phyloP scores from a whole-genome alignment of 2,113 vertebrate species.

The Pterocles orientalis region DNA sequence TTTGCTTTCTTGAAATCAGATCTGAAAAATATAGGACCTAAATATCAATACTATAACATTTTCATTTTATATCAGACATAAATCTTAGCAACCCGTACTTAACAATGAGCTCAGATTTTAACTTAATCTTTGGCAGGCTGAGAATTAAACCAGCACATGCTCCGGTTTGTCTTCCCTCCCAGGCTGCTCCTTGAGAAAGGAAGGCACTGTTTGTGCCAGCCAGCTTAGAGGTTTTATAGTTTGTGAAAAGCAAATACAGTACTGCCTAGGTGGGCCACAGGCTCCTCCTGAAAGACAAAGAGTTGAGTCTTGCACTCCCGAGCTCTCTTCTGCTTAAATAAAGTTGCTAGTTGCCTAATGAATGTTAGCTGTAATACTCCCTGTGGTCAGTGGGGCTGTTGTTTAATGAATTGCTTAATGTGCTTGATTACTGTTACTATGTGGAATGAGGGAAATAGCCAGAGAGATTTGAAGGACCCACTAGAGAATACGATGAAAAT shows the following conservation, averaged over 20 bases:
- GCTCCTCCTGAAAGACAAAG: conserved; percentile 62
- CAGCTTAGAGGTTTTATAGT: conserved; percentile 26
- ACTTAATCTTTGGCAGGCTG: conserved; percentile 45
- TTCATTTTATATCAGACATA: conserved; percentile 54
- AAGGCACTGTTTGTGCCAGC: conserved; percentile 30
- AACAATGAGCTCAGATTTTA: conserved; percentile 59
- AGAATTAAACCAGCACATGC: conserved; percentile 10
- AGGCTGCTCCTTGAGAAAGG: conserved; percentile 33
- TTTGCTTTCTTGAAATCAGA: conserved; percentile 58
- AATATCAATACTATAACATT: conserved; percentile 64
- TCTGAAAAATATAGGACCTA: conserved; percentile 61
- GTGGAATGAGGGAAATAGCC: conserved; percentile 82
- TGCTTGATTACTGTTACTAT: conserved; percentile 86
- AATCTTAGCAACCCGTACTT: conserved; percentile 39
- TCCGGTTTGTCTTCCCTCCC: conserved; percentile 16
- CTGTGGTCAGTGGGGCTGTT: conserved; percentile 84
- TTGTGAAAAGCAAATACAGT: conserved; percentile 45
- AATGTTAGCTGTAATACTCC: conserved; percentile 82
- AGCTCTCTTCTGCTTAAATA: conserved; percentile 78
- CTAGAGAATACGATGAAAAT: conserved; percentile 86
- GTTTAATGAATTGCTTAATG: conserved; percentile 90
- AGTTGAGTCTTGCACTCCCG: conserved; percentile 58
- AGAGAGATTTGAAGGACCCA: conserved; percentile 84
- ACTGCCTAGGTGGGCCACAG: conserved; percentile 23
- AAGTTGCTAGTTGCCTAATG: conserved; percentile 83